phyloP scores from a whole-genome alignment of 2,797 vertebrate species.

The Dicrostonyx torquatus region DNA sequence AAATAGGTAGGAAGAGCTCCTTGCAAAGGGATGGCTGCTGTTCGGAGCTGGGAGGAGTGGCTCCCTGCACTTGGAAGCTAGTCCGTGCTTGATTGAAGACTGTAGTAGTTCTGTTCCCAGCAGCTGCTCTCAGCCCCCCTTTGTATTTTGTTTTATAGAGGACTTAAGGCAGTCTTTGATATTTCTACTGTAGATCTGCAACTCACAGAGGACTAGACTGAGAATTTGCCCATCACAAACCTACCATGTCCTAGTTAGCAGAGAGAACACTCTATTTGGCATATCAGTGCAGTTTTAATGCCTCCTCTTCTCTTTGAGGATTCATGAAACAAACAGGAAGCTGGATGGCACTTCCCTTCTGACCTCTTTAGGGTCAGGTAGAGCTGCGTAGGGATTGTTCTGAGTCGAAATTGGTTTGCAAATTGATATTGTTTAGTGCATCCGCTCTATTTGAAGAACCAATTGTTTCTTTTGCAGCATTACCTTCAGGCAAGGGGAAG shows the following conservation, averaged over 20 bases:
- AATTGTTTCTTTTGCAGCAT: constrained; percentile 44
- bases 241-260: neutral
- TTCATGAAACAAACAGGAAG: neutral
- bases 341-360: neutral
- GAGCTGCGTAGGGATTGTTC: neutral
- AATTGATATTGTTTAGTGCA: constrained; percentile 60
- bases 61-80: constrained; percentile 6
- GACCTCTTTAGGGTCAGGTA: neutral
- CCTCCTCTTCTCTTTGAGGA: neutral
- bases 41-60: constrained; percentile 8
- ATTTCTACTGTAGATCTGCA: neutral
- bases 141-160: constrained; percentile 33
- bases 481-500: constrained; percentile 50
- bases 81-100: constrained; percentile 39
- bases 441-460: constrained; percentile 61
- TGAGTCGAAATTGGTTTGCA: constrained; percentile 55
- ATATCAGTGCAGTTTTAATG: neutral
- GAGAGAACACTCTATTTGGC: neutral
- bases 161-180: neutral
- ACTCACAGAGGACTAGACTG: constrained; percentile 33
- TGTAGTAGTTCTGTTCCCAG: neutral
- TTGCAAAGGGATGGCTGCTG: constrained; percentile 61
- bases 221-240: neutral
- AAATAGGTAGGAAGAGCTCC: constrained; percentile 56
- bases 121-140: neutral